Base-by-base conservation (phyloP, 2,888 invertebrate species). In the Mythimna vitellina region DNA sequence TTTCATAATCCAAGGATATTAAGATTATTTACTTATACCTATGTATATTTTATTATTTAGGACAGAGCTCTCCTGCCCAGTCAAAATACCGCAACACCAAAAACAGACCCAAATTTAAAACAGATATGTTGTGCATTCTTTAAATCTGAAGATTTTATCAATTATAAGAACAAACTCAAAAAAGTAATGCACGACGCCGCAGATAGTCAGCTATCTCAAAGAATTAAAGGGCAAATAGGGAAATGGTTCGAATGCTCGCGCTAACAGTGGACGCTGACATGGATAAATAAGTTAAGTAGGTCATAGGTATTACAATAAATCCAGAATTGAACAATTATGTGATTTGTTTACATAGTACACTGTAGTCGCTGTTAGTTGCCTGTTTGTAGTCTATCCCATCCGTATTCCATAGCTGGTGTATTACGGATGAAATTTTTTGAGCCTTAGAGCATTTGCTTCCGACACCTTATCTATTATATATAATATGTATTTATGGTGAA, bases 1-100 rank as follows among this genome's bases (percentile, higher is more conserved):
- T 76, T 68, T 69, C n/a, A 57, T 66, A 14, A 38, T 76, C 65
- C 56, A 76, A 38, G 51, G 10, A 49, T 57, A 56, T 51, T 62
- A 5, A 63, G 60, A 58, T 38, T 20, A 65, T 49, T 58, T 49
- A 53, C 14, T 29, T 57, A 51, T 62, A 20, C 35, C 7, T n/a
- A 29, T 25, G 8, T 22, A 20, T 9, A 12, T 68, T 78, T 32
- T 53, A 69, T 72, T 46, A 60, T 35, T 60, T 62, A 46, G 17
- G 22, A 57, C 20, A 29, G 14, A 49, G 56, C 7, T 49, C 7
- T 9, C 5, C 53, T 38, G 29, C 9, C 10, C 25, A 9, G 42
- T 29, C 1, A 4, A 60, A 64, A 12, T 8, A 3, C 0, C 7
- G 10, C 5, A 54, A 6, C n/a, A 49, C n/a, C 42, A 35, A 7